These are phyloP conservation scores for Alca torda DNA, from an alignment of 2,797 vertebrate genomes.

Conservation along the genomic window DNA sequence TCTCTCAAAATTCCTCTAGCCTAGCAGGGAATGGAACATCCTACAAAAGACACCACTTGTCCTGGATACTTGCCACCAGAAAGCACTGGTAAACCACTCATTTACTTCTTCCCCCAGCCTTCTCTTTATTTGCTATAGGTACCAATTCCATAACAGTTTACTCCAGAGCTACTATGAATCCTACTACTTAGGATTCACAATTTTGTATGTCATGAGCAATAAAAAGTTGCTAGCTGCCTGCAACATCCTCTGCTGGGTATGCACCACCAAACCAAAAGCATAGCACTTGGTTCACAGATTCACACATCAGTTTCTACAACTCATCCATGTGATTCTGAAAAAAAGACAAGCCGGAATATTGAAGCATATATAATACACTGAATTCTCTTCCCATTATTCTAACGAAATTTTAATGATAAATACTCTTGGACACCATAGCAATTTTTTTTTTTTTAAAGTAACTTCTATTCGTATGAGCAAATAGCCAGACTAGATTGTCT, in stretches of 20 bases:
- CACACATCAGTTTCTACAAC: not conserved
- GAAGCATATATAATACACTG: not conserved
- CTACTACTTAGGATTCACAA: not conserved
- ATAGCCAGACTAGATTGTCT: not conserved
- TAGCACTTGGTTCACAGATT: not conserved
- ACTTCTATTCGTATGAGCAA: not conserved
- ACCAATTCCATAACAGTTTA: not conserved
- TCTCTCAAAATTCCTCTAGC: not conserved
- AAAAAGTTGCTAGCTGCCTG: not conserved
- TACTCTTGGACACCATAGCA: not conserved
- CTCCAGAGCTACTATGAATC: not conserved
- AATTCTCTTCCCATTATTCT: not conserved
- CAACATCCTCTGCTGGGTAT: not conserved
- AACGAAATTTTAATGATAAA: not conserved
- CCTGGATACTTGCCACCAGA: not conserved
- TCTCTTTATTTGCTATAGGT: not conserved
- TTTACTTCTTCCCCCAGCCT: not conserved
- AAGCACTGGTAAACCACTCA: not conserved
- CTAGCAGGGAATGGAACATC: not conserved
- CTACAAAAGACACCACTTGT: not conserved
- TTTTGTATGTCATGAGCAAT: not conserved
- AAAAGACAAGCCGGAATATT: not conserved
- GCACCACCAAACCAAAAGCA: rapidly evolving
- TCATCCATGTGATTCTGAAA: not conserved
- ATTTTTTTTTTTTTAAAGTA: not conserved